Percentiles rank a stretch among this genome's conserved stretches.
phyloP scores from a whole-genome alignment of 2,113 vertebrate genomes.

The Oceanodroma tethys region DNA sequence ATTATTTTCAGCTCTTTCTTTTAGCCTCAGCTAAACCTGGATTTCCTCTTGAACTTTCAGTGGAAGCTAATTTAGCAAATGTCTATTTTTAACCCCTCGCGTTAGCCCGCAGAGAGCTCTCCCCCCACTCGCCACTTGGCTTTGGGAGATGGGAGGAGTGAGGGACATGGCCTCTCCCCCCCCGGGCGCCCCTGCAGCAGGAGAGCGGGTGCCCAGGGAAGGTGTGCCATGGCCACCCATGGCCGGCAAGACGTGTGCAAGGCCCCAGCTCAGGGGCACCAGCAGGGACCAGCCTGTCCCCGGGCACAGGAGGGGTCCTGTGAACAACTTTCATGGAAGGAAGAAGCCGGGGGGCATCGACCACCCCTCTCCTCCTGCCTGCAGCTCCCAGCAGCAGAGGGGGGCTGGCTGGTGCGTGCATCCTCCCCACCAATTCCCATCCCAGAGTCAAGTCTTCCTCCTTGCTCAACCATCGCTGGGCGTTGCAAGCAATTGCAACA shows the following conservation, averaged over 20 bases:
- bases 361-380: not conserved
- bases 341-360: fast-evolving
- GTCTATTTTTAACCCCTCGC: not conserved
- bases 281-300: not conserved
- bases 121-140: not conserved
- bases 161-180: not conserved
- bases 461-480: not conserved
- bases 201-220: fast-evolving
- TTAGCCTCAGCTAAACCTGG: conserved; percentile 26
- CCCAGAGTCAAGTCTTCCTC: not conserved
- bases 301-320: not conserved
- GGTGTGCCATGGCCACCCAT: fast-evolving
- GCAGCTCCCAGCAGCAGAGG: fast-evolving
- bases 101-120: not conserved
- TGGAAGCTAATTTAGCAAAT: not conserved
- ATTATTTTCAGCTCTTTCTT: conserved; percentile 13
- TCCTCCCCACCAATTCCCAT: not conserved
- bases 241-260: fast-evolving
- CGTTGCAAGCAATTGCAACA: conserved; percentile 20
- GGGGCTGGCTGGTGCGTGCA: not conserved
- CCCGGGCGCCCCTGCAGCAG: fast-evolving
- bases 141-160: not conserved
- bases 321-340: fast-evolving
- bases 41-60: conserved; percentile 15
- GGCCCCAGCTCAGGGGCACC: not conserved